These are phyloP conservation scores for Tarsius wallacei DNA, from an alignment of 2,797 vertebrate genomes.

Conservation along the genomic window DNA sequence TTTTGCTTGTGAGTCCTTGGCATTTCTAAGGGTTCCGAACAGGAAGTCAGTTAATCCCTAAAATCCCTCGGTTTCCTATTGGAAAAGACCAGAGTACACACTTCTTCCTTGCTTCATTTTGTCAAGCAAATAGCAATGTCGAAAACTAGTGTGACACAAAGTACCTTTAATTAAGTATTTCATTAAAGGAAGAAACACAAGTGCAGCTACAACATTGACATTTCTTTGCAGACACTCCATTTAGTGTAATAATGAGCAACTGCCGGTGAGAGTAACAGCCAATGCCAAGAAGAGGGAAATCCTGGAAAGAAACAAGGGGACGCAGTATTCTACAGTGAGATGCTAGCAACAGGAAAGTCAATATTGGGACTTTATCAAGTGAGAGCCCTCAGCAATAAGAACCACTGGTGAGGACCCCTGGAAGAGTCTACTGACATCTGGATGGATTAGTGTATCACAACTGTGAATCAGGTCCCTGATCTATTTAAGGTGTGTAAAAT, in stretches of 20 bases:
- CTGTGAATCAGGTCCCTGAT: background rate
- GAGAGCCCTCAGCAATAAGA: background rate
- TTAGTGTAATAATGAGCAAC: slow-evolving; percentile 21
- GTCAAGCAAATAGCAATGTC: slow-evolving; percentile 2
- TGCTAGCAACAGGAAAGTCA: background rate
- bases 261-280: slow-evolving; percentile 27
- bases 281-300: background rate
- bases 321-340: slow-evolving; percentile 40
- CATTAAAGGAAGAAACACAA: slow-evolving; percentile 54
- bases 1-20: slow-evolving; percentile 51
- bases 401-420: background rate
- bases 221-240: slow-evolving; percentile 57
- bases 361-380: background rate
- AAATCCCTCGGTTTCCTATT: slow-evolving; percentile 32
- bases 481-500: background rate
- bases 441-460: background rate
- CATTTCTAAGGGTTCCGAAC: slow-evolving; percentile 60
- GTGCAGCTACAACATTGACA: background rate
- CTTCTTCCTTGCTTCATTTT: slow-evolving; percentile 10
- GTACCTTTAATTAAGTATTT: slow-evolving; percentile 52
- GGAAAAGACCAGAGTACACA: background rate
- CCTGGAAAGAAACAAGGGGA: slow-evolving; percentile 23
- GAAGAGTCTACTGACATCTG: background rate
- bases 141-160: slow-evolving; percentile 43
- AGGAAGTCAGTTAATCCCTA: background rate